Base-by-base conservation (phyloP, 1,140 invertebrate species). In the Drosophila persimilis region DNA sequence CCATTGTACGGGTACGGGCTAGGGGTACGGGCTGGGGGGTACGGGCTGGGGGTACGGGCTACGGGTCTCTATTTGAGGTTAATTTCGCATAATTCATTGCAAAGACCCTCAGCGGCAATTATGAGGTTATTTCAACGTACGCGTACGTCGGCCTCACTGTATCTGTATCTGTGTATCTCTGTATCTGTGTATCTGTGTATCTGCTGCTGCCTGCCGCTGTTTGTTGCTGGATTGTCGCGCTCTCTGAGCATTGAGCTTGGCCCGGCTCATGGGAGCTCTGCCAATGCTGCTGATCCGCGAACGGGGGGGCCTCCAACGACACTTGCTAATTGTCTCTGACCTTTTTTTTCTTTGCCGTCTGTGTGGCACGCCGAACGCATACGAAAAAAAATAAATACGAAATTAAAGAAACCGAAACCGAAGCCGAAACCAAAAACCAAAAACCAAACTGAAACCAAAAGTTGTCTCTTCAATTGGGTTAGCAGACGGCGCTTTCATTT, bases 51-150 rank as follows among this genome's bases (percentile, higher is more conserved):
- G 31, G 24, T 24, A 24, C 24, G 44, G 57, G 41, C 58, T 61
- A 13, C 11, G 35, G 11, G 35, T 11, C 35, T 13, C 11, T 72
- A 48, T 88, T 88, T 88, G 75, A 88, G 83, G 83, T 83, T 88
- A 88, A 88, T 78, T 88, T 88, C 83, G 84, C 83, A 88, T 88
- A 88, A 88, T 88, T 88, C 83, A 88, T 88, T 88, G 83, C 83
- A 88, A 88, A 83, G 83, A 83, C 83, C 83, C 83, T 88, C 83
- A 77, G 74, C 67, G 83, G 84, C 83, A 88, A 88, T 88, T 88
- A 88, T 88, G 83, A 88, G 83, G 83, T 88, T 88, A 83, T 83
- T 88, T 75, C 75, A 56, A 72, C 77, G 62, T 60, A 59, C 53
- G 65, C 53, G 24, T 26, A 26, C 35, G 11, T 35, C 31, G 31